Conservation (phyloP, 2,113 vertebrate genomes). For the Amphilophus citrinellus region DNA sequence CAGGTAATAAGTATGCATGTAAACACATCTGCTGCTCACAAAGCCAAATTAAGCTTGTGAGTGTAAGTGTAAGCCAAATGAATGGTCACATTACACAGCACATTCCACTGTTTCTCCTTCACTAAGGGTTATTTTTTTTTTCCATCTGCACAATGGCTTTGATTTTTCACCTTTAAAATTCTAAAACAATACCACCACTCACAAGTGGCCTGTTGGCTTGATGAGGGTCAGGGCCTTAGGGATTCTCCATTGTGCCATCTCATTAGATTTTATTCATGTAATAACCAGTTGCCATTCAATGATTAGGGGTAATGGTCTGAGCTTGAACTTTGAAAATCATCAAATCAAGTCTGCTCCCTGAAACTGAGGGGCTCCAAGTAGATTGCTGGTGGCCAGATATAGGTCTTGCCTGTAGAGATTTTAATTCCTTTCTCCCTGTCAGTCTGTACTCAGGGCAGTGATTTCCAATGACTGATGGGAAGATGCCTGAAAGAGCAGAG, state of each 20-base stretch:
- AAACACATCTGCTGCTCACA: constrained; percentile 14
- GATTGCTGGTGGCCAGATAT: background rate
- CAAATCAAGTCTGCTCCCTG: background rate
- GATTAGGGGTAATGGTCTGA: constrained; percentile 33
- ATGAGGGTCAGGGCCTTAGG: constrained; percentile 35
- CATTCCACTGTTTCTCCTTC: background rate
- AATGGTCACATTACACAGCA: background rate
- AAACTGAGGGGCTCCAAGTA: background rate
- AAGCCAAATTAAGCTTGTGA: constrained; percentile 10
- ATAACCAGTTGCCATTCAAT: constrained; percentile 34
- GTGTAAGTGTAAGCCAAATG: background rate
- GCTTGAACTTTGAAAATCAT: constrained; percentile 30
- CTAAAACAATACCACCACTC: background rate
- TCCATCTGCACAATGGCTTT: background rate
- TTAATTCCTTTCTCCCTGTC: constrained; percentile 36
- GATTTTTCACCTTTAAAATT: constrained; percentile 28
- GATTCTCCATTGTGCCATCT: constrained; percentile 19
- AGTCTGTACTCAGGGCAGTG: constrained; percentile 22
- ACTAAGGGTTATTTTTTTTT: constrained; percentile 1
- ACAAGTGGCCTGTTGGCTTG: constrained; percentile 1
- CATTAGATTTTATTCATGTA: constrained; percentile 59
- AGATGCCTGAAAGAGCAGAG: constrained; percentile 41
- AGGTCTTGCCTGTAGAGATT: background rate
- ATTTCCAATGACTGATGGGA: constrained; percentile 55
- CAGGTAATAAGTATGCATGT: constrained; percentile 3